phyloP scores from a whole-genome alignment of 2,797 vertebrate species.

The Poecilia wingei region DNA sequence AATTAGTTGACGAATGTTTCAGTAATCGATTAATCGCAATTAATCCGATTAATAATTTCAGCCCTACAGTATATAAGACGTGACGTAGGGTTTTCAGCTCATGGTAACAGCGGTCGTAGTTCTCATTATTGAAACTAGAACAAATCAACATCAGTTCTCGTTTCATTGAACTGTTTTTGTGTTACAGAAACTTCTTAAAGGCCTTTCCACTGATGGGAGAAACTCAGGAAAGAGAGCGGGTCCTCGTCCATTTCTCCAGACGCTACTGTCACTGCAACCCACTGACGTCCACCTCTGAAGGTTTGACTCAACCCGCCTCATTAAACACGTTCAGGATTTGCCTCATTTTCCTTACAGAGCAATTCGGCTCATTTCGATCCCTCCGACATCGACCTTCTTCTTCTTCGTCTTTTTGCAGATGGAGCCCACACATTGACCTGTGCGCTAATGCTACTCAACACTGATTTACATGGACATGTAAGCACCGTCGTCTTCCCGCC shows the following conservation, averaged over 20 bases:
- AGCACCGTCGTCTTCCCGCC: conserved; percentile 61
- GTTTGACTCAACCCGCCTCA: conserved; percentile 60
- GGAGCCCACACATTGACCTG: conserved; percentile 95
- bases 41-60: too few species aligned
- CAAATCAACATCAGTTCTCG: background rate
- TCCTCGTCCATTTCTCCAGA: conserved; percentile 93
- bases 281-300: conserved; percentile 88
- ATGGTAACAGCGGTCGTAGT: background rate
- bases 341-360: background rate
- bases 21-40: too few species aligned
- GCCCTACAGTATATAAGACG: conserved; percentile 12
- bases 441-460: conserved; percentile 96
- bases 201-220: conserved; percentile 97
- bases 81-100: background rate
- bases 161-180: conserved; percentile 25
- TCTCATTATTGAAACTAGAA: too few species aligned
- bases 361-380: background rate
- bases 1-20: too few species aligned
- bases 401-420: conserved; percentile 79
- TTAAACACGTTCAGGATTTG: background rate
- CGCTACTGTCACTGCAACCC: conserved; percentile 93
- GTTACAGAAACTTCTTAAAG: conserved; percentile 89
- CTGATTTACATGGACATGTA: conserved; percentile 95
- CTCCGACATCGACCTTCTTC: conserved; percentile 29
- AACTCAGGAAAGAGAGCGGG: conserved; percentile 94